Base-by-base conservation (phyloP, 37 sponge, comb jelly and placozoan species). In the Oopsacas minuta region DNA sequence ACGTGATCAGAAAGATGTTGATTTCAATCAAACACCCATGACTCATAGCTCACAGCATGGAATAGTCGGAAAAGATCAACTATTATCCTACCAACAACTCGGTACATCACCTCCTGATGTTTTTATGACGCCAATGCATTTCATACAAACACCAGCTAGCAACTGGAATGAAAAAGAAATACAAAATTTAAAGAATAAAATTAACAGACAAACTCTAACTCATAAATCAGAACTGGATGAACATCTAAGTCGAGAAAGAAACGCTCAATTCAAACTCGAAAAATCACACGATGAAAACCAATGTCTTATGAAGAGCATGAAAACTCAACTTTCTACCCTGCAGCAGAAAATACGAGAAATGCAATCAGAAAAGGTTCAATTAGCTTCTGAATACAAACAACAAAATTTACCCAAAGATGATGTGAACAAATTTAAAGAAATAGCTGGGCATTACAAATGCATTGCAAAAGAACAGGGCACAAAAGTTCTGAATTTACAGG, bases 261-360 rank as follows among this genome's bases (percentile, higher is more conserved):
- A 25, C 17, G 75, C 75, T 5, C 22, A 12, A 61, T 3, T 3
- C 7, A 61, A n/a, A n/a, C 28, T 61, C 5, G 75, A 61, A 12
- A 61, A 3, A 3, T 61, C 75, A 3, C 20, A 61, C 28, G 28
- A 61, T 32, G 75, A 61, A n/a, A 10, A 61, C 30, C 75, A 61
- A n/a, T 7, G 30, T 61, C 75, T 61, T n/a, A 61, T 61, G 20
- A 10, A 61, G 7, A 12, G 1, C 28, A 61, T 61, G 75, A 61
- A 61, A 61, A 61, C 30, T 20, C 75, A 61, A n/a, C 28, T 61
- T 10, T 3, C 22, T 25, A 61, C 5, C 28, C 28, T 61, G 75
- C 75, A 61, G 75, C 75, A 61, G 20, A 61, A 61, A 61, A 61
- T 61, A 5, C 75, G 75, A 3, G 75, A 61, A 61, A 61, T 61